Conservation (phyloP, 1,140 invertebrate genomes). For the Penaeus indicus region DNA sequence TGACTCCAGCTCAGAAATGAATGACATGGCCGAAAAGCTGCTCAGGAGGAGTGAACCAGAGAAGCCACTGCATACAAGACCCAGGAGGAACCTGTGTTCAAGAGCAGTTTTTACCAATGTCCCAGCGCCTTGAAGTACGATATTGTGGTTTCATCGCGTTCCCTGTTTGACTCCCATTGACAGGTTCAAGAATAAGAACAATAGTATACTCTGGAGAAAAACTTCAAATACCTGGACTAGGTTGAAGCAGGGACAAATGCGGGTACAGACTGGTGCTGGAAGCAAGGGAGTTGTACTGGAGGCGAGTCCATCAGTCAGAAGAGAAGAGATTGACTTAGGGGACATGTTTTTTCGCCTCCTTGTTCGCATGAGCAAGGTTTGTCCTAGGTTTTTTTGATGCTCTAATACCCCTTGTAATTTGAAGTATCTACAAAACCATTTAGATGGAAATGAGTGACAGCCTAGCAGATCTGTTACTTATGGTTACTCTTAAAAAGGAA, state of each 20-base stretch:
- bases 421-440: constrained; percentile 76
- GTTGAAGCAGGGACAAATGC: constrained; percentile 86
- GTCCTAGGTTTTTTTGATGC: constrained; percentile 77
- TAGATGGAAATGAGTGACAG: constrained; percentile 70
- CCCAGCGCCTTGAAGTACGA: constrained; percentile 80
- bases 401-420: constrained; percentile 83
- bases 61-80: constrained; percentile 69
- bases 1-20: constrained; percentile 84
- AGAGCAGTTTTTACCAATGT: constrained; percentile 86
- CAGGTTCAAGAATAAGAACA: constrained; percentile 77
- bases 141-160: constrained; percentile 84
- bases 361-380: constrained; percentile 85
- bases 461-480: constrained; percentile 78
- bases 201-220: constrained; percentile 87
- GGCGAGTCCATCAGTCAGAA: constrained; percentile 40
- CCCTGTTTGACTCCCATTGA: constrained; percentile 86
- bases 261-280: constrained; percentile 77
- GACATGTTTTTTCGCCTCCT: constrained; percentile 62
- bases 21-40: constrained; percentile 81
- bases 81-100: constrained; percentile 78
- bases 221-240: constrained; percentile 81
- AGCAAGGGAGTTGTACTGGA: constrained; percentile 70
- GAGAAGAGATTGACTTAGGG: constrained; percentile 1
- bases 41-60: constrained; percentile 76
- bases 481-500: constrained; percentile 86